These are phyloP conservation scores for Trissolcus japonicus DNA, from an alignment of 2,888 invertebrate species.

Conservation along the genomic window DNA sequence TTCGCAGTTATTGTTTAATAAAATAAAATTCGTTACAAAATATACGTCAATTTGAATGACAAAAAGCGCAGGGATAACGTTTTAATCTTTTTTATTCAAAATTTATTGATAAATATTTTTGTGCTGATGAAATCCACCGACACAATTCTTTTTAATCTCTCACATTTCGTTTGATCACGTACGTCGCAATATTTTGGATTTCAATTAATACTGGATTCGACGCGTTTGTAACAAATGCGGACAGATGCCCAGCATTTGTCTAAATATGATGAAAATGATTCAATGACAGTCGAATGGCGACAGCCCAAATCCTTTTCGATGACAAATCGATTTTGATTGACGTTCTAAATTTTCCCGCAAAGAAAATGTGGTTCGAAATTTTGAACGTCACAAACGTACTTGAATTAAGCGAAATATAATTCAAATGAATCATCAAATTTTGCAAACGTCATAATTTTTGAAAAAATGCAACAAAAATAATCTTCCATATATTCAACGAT, in stretches of 20 bases:
- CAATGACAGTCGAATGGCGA: conserved; percentile 8
- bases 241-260: background rate
- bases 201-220: conserved; percentile 13
- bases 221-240: background rate
- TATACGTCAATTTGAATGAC: too few relatives aligned
- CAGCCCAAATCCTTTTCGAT: conserved; percentile 6
- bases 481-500: too few relatives aligned
- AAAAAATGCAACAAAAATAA: too few relatives aligned
- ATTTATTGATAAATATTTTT: background rate
- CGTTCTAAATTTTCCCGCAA: conserved; percentile 7
- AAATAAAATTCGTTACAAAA: too few relatives aligned
- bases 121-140: conserved; percentile 1
- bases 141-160: conserved; percentile 8
- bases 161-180: conserved; percentile 3
- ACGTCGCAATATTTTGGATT: conserved; percentile 12
- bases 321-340: conserved; percentile 22
- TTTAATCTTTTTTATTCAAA: too few relatives aligned
- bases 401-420: too few relatives aligned
- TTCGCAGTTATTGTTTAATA: too few relatives aligned
- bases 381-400: too few relatives aligned
- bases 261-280: conserved; percentile 16
- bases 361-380: background rate
- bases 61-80: too few relatives aligned
- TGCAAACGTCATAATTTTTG: too few relatives aligned
- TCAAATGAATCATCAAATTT: too few relatives aligned